A percentile compares a stretch with the other conserved stretches of the same genome.
phyloP scores from a whole-genome alignment of 2,113 vertebrate genomes.

The Tragelaphus buxtoni region DNA sequence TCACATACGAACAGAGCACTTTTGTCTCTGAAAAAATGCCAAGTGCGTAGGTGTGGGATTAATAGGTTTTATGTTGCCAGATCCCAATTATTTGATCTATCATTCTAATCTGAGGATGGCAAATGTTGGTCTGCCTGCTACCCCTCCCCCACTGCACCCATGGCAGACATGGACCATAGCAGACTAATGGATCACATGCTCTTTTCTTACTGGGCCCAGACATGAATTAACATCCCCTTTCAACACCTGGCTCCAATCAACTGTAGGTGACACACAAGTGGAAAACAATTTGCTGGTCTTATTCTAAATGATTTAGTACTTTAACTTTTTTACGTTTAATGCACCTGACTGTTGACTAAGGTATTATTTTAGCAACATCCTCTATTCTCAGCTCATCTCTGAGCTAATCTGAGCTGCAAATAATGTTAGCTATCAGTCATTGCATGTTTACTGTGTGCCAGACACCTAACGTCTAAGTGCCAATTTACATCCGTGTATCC shows the following conservation, averaged over 20 bases:
- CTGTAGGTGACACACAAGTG: neutral
- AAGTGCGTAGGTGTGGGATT: neutral
- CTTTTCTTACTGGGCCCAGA: neutral
- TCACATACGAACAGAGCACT: neutral
- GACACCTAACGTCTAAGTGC: neutral
- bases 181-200: neutral
- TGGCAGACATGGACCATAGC: neutral
- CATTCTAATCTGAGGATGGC: neutral
- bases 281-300: neutral
- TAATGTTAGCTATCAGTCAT: neutral
- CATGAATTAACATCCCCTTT: neutral
- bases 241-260: neutral
- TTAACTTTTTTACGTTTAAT: neutral
- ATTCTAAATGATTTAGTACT: neutral
- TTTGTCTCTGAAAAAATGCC: neutral
- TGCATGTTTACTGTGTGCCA: neutral
- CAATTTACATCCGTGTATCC: neutral
- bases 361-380: neutral
- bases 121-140: neutral
- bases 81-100: neutral
- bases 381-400: neutral
- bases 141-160: neutral
- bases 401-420: neutral
- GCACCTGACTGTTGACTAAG: neutral
- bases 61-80: neutral